A percentile compares a stretch with the other conserved stretches of the same genome.
Conservation (phyloP, 1,140 invertebrate species). For the Lepeophtheirus salmonis region DNA sequence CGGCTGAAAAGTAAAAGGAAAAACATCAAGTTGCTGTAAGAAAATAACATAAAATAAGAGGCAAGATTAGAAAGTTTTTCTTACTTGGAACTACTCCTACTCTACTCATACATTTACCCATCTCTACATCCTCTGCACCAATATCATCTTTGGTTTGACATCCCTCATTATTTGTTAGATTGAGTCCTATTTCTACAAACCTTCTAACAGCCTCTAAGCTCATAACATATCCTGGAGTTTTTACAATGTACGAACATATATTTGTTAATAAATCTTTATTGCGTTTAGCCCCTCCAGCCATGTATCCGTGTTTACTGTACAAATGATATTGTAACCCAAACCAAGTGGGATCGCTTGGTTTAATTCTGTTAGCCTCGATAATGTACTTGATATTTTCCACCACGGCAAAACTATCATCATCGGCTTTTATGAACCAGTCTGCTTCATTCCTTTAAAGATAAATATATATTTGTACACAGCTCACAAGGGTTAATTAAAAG, state of each 20-base stretch:
- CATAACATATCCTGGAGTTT: slow-evolving; percentile 26
- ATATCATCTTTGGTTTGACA: slow-evolving; percentile 43
- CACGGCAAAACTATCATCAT: slow-evolving; percentile 33
- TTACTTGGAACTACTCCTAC: slow-evolving; percentile 62
- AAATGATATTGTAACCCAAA: slow-evolving; percentile 42
- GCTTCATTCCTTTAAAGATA: slow-evolving; percentile 17
- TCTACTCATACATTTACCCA: slow-evolving; percentile 72
- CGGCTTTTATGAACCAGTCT: slow-evolving; percentile 31
- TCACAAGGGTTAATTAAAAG: too few relatives aligned
- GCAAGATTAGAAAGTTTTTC: too few relatives aligned
- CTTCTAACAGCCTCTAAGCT: slow-evolving; percentile 23
- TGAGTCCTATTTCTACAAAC: slow-evolving; percentile 22
- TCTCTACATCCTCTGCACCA: slow-evolving; percentile 83
- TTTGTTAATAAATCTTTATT: too few relatives aligned
- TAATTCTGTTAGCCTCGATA: slow-evolving; percentile 37
- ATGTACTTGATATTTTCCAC: slow-evolving; percentile 30
- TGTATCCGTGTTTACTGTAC: slow-evolving; percentile 27
- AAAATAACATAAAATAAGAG: too few relatives aligned
- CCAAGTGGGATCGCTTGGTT: slow-evolving; percentile 49
- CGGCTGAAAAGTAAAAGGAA: too few relatives aligned
- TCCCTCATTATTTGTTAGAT: not conserved
- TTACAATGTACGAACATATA: too few relatives aligned
- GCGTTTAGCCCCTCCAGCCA: slow-evolving; percentile 33
- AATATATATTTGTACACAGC: too few relatives aligned
- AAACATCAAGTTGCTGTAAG: too few relatives aligned